phyloP scores from a whole-genome alignment of 2,113 vertebrate species.

The Indri indri region DNA sequence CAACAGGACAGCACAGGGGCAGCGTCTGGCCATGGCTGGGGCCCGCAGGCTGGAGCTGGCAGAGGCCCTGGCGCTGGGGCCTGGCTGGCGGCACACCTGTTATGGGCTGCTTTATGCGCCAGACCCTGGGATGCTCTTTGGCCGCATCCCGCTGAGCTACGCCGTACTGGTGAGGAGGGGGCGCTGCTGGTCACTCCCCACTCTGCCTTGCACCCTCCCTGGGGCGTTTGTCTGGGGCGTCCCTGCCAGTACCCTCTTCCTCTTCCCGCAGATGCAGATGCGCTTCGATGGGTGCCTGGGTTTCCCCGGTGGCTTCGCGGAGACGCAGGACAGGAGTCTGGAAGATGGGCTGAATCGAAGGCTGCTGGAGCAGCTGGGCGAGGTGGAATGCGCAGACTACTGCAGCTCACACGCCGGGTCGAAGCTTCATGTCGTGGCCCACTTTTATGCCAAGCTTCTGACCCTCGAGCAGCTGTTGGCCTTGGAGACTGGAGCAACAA shows the following conservation, averaged over 20 bases:
- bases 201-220: rapidly evolving
- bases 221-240: rapidly evolving
- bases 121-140: conserved; percentile 87
- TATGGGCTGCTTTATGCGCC: conserved; percentile 91
- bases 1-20: rapidly evolving
- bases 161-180: conserved; percentile 88
- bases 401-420: conserved; percentile 77
- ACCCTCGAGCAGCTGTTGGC: conserved; percentile 85
- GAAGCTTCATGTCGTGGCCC: conserved; percentile 82
- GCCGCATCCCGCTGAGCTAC: conserved; percentile 86
- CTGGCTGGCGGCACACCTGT: conserved; percentile 87
- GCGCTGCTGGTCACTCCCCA: background rate
- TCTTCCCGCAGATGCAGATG: conserved; percentile 91
- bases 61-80: conserved; percentile 82
- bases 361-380: conserved; percentile 88
- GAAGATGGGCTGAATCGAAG: conserved; percentile 90
- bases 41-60: conserved; percentile 76
- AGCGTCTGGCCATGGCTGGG: background rate
- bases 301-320: conserved; percentile 90
- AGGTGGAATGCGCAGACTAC: conserved; percentile 82
- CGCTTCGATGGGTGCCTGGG: conserved; percentile 93
- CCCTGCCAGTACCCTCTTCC: background rate
- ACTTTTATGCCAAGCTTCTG: conserved; percentile 90
- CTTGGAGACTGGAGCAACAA: conserved; percentile 84
- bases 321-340: conserved; percentile 81